phyloP scores from a whole-genome alignment of 2,113 vertebrate genomes.

The Irena cyanogastra region DNA sequence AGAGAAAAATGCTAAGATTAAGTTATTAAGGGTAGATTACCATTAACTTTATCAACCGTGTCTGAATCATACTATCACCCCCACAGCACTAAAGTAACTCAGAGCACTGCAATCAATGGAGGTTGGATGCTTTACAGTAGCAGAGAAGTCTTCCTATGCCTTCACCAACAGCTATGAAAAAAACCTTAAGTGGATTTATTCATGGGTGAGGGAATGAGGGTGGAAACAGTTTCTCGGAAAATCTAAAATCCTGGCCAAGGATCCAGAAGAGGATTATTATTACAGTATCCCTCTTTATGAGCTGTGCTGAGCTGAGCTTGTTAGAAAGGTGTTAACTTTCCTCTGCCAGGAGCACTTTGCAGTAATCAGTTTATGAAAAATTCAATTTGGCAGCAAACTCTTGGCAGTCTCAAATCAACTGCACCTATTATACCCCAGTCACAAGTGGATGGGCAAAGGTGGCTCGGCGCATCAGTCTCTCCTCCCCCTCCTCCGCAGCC shows the following conservation, averaged over 20 bases:
- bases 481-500: not conserved
- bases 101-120: not conserved
- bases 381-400: slow-evolving; percentile 52
- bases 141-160: not conserved
- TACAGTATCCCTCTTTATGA: not conserved
- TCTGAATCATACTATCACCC: not conserved
- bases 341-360: slow-evolving; percentile 43
- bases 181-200: slow-evolving; percentile 10
- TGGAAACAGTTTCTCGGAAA: not conserved
- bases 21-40: not conserved
- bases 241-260: slow-evolving; percentile 28
- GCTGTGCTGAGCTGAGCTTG: slow-evolving; percentile 21
- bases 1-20: not conserved
- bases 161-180: not conserved
- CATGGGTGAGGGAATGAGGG: not conserved
- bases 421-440: slow-evolving; percentile 25
- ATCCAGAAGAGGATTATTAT: slow-evolving; percentile 24
- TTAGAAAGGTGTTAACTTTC: slow-evolving; percentile 53
- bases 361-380: slow-evolving; percentile 57
- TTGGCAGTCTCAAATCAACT: slow-evolving; percentile 42
- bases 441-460: slow-evolving; percentile 49
- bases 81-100: not conserved
- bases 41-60: not conserved
- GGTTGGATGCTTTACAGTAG: not conserved
- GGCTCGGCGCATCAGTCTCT: not conserved